phyloP scores from a whole-genome alignment of 2,797 vertebrate species.

The Jordanella pulchra region DNA sequence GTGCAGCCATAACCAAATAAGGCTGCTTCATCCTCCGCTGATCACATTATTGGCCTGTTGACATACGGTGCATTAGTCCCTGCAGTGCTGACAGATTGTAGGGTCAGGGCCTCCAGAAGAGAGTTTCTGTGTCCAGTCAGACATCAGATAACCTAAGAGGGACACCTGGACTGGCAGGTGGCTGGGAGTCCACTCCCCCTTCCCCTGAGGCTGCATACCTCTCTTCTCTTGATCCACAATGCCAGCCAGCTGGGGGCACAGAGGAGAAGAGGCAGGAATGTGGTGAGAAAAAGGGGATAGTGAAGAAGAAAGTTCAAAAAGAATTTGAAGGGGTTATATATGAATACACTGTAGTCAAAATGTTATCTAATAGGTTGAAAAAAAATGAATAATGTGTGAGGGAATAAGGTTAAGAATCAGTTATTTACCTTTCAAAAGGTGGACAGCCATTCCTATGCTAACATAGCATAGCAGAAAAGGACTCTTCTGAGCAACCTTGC shows the following conservation, averaged over 20 bases:
- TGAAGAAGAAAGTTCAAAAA: slow-evolving; percentile 58
- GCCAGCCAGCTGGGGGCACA: slow-evolving; percentile 56
- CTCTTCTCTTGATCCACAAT: slow-evolving; percentile 52
- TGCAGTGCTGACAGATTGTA: slow-evolving; percentile 63
- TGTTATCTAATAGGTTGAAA: slow-evolving; percentile 4
- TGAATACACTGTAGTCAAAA: slow-evolving; percentile 38
- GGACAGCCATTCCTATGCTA: background rate
- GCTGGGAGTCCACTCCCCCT: slow-evolving; percentile 56
- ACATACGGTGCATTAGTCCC: slow-evolving; percentile 66
- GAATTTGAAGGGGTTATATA: slow-evolving; percentile 43
- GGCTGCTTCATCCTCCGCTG: slow-evolving; percentile 48
- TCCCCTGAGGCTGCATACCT: slow-evolving; percentile 68
- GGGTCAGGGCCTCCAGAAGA: slow-evolving; percentile 38
- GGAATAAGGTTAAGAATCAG: background rate
- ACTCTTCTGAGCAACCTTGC: background rate
- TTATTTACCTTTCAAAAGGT: background rate
- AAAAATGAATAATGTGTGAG: background rate
- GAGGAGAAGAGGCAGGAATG: slow-evolving; percentile 61
- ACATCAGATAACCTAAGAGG: slow-evolving; percentile 60
- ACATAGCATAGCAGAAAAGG: background rate
- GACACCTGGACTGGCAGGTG: slow-evolving; percentile 79
- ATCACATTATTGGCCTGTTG: slow-evolving; percentile 60
- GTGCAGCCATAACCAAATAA: slow-evolving; percentile 54
- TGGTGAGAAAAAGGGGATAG: slow-evolving; percentile 13
- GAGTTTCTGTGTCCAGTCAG: slow-evolving; percentile 65